phyloP scores from a whole-genome alignment of 2,113 vertebrate species.

The Nibea albiflora region DNA sequence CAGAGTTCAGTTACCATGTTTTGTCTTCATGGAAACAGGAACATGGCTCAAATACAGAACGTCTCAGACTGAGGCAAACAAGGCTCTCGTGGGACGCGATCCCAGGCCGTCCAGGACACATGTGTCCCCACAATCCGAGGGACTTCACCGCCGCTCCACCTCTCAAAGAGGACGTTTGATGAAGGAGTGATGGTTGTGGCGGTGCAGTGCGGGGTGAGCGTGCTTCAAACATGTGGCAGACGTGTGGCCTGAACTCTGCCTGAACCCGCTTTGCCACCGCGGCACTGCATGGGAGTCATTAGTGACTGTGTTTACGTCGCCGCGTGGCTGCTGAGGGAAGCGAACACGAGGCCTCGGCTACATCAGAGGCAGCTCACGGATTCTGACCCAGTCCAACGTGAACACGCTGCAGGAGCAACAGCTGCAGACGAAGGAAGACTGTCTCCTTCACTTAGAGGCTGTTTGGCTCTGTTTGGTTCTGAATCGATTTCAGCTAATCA shows the following conservation, averaged over 20 bases:
- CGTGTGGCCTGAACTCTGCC: slow-evolving; percentile 50
- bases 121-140: background rate
- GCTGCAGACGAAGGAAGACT: slow-evolving; percentile 16
- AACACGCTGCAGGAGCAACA: background rate
- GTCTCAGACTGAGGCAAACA: background rate
- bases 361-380: slow-evolving; percentile 34
- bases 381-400: background rate
- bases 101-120: background rate
- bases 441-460: background rate
- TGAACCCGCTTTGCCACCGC: slow-evolving; percentile 53
- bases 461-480: background rate
- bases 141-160: background rate
- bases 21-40: background rate
- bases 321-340: background rate
- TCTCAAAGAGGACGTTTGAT: background rate
- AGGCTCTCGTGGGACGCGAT: background rate
- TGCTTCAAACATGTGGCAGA: slow-evolving; percentile 54
- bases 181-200: slow-evolving; percentile 30
- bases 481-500: slow-evolving; percentile 71
- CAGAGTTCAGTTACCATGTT: background rate
- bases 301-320: slow-evolving; percentile 29
- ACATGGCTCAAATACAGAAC: background rate
- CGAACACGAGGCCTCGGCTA: slow-evolving; percentile 17
- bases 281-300: slow-evolving; percentile 58
- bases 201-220: background rate